phyloP scores from a whole-genome alignment of 2,888 invertebrate species.

The Lysandra coridon region DNA sequence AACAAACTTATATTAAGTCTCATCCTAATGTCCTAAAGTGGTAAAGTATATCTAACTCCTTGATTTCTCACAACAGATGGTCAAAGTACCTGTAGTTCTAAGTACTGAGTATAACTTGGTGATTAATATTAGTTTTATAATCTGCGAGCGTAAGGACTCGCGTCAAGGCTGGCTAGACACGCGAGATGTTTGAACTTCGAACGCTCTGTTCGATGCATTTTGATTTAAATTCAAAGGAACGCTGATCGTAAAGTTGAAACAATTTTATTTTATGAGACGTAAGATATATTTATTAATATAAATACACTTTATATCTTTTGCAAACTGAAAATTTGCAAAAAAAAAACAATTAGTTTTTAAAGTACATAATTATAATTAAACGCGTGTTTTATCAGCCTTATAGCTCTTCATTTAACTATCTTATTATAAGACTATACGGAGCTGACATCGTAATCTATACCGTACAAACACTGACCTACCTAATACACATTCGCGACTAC shows the following conservation, averaged over 20 bases:
- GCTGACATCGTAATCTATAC: background rate
- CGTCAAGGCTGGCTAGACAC: conserved; percentile 39
- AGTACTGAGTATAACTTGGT: background rate
- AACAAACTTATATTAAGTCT: too few species aligned
- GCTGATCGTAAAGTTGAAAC: background rate
- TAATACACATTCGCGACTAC: background rate
- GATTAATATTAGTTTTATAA: conserved; percentile 28
- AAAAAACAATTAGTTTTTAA: too few species aligned
- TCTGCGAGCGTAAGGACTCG: conserved; percentile 31
- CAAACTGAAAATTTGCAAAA: background rate
- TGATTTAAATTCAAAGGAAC: conserved; percentile 16
- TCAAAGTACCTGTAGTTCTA: background rate
- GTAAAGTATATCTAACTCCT: background rate
- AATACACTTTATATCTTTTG: background rate
- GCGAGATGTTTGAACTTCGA: conserved; percentile 37
- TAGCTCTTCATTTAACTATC: background rate
- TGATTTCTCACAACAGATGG: background rate
- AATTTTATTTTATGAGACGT: background rate
- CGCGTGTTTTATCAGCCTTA: background rate
- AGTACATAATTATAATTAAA: background rate
- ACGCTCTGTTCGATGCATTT: conserved; percentile 24
- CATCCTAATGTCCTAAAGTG: background rate
- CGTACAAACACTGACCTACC: background rate
- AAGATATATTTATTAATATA: too few species aligned
- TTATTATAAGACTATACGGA: background rate